Conservation (phyloP, 30 jellyfish, hydroid and myxozoan genomes). For the Chrysaora quinquecirrha region DNA sequence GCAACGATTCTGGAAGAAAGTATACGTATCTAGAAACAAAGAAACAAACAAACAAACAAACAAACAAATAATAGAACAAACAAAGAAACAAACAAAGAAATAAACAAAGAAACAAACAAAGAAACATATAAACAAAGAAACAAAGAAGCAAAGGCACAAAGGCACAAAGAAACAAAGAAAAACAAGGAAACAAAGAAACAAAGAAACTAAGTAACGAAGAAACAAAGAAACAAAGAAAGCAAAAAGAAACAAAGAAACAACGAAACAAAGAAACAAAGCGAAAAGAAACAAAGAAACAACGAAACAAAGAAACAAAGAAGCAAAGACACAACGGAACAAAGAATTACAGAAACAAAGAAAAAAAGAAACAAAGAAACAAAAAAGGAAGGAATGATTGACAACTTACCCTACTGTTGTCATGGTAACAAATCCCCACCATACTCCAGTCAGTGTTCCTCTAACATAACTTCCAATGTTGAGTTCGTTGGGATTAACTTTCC, state of each 20-base stretch:
- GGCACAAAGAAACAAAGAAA: too few species aligned
- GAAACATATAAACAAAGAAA: too few species aligned
- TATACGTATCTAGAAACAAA: background rate
- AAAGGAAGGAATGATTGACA: too few species aligned
- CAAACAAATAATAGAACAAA: too few species aligned
- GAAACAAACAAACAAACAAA: background rate
- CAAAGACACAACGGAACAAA: background rate
- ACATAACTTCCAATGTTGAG: slow-evolving; percentile 66
- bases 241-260: background rate
- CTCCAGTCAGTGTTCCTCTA: slow-evolving; percentile 66
- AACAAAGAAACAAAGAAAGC: background rate
- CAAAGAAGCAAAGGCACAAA: too few species aligned
- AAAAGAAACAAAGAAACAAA: background rate
- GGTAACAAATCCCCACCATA: slow-evolving; percentile 89
- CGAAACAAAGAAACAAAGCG: background rate
- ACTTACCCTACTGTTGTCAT: slow-evolving; percentile 96
- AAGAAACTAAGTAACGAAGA: background rate
- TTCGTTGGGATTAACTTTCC: slow-evolving; percentile 54
- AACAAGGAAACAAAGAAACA: too few species aligned
- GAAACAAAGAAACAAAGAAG: background rate
- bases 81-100: background rate
- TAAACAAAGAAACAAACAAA: too few species aligned
- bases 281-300: background rate
- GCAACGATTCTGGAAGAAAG: too few species aligned
- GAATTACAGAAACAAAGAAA: background rate